Evolutionary conservation across 2,888 invertebrate genomes (phyloP).

Genomic region (Nomada fabriciana): DNA sequence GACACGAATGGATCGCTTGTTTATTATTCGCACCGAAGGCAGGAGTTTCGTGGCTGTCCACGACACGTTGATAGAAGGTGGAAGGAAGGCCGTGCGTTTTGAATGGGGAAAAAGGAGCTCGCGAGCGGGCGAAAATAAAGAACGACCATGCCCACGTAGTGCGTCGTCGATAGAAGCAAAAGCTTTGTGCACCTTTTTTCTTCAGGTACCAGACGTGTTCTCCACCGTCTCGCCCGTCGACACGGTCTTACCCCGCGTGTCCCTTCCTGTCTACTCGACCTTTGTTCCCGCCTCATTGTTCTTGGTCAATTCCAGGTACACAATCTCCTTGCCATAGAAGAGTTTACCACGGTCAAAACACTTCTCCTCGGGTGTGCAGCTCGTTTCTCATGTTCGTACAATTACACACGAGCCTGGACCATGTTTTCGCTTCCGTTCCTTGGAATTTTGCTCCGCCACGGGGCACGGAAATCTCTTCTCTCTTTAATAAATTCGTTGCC

Average conservation of each 20-base stretch:
- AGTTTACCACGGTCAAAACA: slow-evolving; percentile 48
- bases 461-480: neutral
- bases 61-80: neutral
- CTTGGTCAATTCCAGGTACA: slow-evolving; percentile 60
- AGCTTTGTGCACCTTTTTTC: slow-evolving; percentile 60
- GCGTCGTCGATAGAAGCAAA: slow-evolving; percentile 59
- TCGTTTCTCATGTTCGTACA: slow-evolving; percentile 49
- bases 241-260: slow-evolving; percentile 43
- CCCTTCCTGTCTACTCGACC: slow-evolving; percentile 54
- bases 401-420: slow-evolving; percentile 15
- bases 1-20: neutral
- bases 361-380: slow-evolving; percentile 23
- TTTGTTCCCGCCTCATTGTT: slow-evolving; percentile 70
- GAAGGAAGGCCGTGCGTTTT: neutral
- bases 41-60: slow-evolving; percentile 1
- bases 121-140: slow-evolving; percentile 55
- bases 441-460: neutral
- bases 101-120: slow-evolving; percentile 25
- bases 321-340: slow-evolving; percentile 42
- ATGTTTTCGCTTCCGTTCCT: slow-evolving; percentile 26
- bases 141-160: neutral
- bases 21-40: neutral
- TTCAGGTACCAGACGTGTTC: slow-evolving; percentile 50
- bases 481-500: neutral
- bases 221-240: slow-evolving; percentile 49